Evolutionary conservation across 2,113 vertebrate species (phyloP).

Genomic region (Eulemur rufifrons): DNA sequence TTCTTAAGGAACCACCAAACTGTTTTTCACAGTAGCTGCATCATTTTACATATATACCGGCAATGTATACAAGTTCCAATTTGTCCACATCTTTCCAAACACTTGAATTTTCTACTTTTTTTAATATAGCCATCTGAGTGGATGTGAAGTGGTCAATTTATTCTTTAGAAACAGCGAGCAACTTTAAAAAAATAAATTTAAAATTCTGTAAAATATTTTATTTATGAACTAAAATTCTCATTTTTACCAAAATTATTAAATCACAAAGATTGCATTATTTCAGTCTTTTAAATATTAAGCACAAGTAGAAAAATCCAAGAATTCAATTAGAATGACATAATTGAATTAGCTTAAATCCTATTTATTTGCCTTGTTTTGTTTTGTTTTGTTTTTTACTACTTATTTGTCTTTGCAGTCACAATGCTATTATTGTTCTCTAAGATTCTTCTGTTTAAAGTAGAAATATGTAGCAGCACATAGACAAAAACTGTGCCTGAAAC

Average conservation of each 20-base stretch:
- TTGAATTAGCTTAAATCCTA: neutral
- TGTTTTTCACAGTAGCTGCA: neutral
- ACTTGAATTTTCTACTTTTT: neutral
- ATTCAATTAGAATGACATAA: neutral
- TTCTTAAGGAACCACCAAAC: neutral
- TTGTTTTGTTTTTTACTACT: neutral
- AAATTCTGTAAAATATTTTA: neutral
- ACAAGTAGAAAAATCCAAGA: neutral
- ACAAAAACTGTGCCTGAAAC: neutral
- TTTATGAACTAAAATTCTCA: neutral
- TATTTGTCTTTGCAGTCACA: neutral
- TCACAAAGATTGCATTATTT: neutral
- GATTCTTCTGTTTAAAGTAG: neutral
- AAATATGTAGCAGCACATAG: neutral
- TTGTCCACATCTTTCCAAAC: neutral
- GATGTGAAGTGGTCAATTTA: neutral
- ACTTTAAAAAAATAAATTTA: neutral
- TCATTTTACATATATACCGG: neutral
- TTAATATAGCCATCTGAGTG: neutral
- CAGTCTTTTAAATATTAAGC: neutral
- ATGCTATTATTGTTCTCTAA: slow-evolving; percentile 8
- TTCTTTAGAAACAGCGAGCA: neutral
- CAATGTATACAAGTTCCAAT: neutral
- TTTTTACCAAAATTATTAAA: neutral
- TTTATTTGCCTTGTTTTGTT: neutral